Evolutionary conservation across 2,113 vertebrate species (phyloP).

Genomic region (Catharus fuscescens): DNA sequence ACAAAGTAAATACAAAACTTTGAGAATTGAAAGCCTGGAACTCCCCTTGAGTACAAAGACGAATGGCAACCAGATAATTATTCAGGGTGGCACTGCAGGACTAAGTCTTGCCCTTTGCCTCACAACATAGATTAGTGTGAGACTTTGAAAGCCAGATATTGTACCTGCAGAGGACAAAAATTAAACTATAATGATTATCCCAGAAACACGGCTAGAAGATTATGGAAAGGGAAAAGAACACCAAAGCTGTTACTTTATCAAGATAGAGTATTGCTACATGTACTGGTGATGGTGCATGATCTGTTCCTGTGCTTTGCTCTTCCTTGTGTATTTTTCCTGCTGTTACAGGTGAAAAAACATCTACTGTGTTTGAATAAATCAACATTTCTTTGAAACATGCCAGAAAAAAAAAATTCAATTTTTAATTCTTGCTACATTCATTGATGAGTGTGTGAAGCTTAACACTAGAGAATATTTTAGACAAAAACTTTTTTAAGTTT

Average conservation of each 20-base stretch:
- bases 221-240: not conserved
- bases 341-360: not conserved
- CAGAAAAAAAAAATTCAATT: not conserved
- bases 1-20: not conserved
- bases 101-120: not conserved
- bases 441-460: not conserved
- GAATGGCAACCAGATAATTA: not conserved
- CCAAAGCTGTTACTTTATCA: not conserved
- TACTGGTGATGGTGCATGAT: not conserved
- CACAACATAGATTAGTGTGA: not conserved
- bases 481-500: not conserved
- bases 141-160: not conserved
- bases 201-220: not conserved
- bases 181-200: not conserved
- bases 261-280: not conserved
- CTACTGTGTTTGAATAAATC: not conserved
- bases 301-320: not conserved
- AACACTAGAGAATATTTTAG: not conserved
- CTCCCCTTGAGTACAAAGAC: not conserved
- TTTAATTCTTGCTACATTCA: not conserved
- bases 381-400: not conserved
- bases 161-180: conserved; percentile 16
- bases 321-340: not conserved
- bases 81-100: not conserved
- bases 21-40: not conserved